These are phyloP conservation scores for Heliothis peltigera DNA, from an alignment of 2,888 invertebrate genomes.

Conservation along the genomic window DNA sequence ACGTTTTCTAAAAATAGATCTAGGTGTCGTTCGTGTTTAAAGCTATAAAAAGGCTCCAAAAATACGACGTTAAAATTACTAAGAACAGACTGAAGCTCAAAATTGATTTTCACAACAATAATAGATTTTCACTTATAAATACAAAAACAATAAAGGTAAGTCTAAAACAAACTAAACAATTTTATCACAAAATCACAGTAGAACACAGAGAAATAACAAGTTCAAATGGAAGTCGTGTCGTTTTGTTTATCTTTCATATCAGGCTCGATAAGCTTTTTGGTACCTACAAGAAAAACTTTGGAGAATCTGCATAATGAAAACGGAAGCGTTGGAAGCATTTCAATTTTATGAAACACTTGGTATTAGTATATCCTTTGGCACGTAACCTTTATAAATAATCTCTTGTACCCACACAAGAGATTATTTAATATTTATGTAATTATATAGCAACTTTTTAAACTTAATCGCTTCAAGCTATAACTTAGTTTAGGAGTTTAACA, in stretches of 20 bases:
- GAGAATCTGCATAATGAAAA: conserved; percentile 43
- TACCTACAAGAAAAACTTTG: conserved; percentile 31
- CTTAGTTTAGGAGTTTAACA: conserved; percentile 5
- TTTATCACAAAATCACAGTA: conserved; percentile 38
- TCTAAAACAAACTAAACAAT: conserved; percentile 32
- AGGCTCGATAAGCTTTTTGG: conserved; percentile 39
- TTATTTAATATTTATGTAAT: no score
- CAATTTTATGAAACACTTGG: conserved; percentile 28
- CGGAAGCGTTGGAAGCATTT: conserved; percentile 39
- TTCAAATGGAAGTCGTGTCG: conserved; percentile 24
- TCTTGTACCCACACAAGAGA: no score
- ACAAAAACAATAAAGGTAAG: conserved; percentile 12
- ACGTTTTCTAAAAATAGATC: conserved; percentile 11
- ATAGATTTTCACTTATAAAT: conserved; percentile 19
- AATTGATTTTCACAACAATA: background rate
- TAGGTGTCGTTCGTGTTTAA: background rate
- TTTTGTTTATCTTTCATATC: conserved; percentile 57
- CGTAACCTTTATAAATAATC: conserved; percentile 53
- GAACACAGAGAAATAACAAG: conserved; percentile 42
- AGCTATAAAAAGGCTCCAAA: background rate
- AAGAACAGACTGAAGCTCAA: background rate
- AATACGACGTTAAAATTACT: background rate
- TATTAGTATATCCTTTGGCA: conserved; percentile 25
- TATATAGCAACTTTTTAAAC: conserved; percentile 23
- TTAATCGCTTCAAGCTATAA: conserved; percentile 16